Conservation (phyloP, 2,888 invertebrate genomes). For the Conchocele bisecta region DNA sequence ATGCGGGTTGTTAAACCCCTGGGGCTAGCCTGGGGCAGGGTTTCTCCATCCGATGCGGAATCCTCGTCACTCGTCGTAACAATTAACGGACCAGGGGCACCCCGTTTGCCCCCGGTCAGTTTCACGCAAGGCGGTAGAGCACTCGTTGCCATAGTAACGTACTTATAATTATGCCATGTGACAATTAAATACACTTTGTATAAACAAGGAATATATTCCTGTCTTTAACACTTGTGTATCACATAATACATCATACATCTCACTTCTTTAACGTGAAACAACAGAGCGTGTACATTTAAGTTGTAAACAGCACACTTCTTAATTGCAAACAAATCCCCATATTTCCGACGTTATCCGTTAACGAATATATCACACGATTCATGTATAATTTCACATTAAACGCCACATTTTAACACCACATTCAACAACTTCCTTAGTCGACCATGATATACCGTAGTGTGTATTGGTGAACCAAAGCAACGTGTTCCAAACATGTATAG, state of each 20-base stretch:
- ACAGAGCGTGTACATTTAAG: too few relatives aligned
- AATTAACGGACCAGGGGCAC: slow-evolving; percentile 69
- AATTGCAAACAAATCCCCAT: too few relatives aligned
- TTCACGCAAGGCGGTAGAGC: slow-evolving; percentile 63
- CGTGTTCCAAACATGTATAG: slow-evolving; percentile 54
- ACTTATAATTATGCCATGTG: too few relatives aligned
- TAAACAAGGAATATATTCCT: background rate
- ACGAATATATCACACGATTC: too few relatives aligned
- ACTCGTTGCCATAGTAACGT: slow-evolving; percentile 54
- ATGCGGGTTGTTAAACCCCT: slow-evolving; percentile 37
- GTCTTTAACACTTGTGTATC: background rate
- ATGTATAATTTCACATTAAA: too few relatives aligned
- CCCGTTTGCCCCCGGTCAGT: slow-evolving; percentile 70
- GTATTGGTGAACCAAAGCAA: slow-evolving; percentile 49
- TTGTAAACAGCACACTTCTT: too few relatives aligned
- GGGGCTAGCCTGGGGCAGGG: slow-evolving; percentile 30
- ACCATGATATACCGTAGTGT: slow-evolving; percentile 23
- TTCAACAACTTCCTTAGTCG: slow-evolving; percentile 1
- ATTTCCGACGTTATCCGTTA: too few relatives aligned
- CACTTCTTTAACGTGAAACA: too few relatives aligned
- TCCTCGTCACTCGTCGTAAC: slow-evolving; percentile 73
- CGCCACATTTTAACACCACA: too few relatives aligned
- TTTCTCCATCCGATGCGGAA: slow-evolving; percentile 52
- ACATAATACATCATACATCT: background rate
- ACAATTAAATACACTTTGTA: too few relatives aligned